These are phyloP conservation scores for Ostrea edulis DNA, from an alignment of 1,140 invertebrate species.

Conservation along the genomic window DNA sequence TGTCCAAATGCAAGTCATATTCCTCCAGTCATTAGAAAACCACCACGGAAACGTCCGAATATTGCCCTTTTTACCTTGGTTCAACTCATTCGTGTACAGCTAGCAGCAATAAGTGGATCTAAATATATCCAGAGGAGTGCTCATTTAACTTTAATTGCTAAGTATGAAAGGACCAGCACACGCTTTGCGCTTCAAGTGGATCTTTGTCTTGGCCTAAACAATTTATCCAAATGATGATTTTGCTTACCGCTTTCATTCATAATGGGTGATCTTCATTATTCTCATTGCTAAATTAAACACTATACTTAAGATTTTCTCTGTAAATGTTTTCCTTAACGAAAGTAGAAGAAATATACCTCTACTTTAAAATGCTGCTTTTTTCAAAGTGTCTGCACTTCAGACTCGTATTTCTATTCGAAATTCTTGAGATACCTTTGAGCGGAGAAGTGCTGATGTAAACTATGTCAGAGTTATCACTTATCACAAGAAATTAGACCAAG, in stretches of 20 bases:
- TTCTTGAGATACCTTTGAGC: neutral
- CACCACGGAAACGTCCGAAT: too few relatives aligned
- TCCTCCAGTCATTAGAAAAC: too few relatives aligned
- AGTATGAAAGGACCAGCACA: neutral
- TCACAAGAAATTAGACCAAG: neutral
- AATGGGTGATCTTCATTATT: neutral
- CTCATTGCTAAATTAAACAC: neutral
- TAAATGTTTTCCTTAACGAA: slow-evolving; percentile 7
- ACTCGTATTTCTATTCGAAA: neutral
- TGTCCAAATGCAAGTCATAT: too few relatives aligned
- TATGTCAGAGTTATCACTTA: neutral
- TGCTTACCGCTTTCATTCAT: neutral
- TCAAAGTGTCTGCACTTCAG: neutral
- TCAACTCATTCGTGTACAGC: too few relatives aligned
- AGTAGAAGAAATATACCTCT: neutral
- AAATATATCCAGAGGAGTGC: neutral
- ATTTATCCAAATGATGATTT: neutral
- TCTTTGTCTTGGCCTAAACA: neutral
- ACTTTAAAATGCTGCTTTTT: neutral
- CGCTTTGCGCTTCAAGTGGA: neutral
- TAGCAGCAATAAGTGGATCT: too few relatives aligned
- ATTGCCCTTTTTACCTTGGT: too few relatives aligned
- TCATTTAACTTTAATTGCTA: neutral
- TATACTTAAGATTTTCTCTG: neutral
- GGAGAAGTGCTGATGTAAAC: neutral